Percentiles rank a stretch among this genome's conserved stretches.
These are phyloP conservation scores for Agonopterix arenella DNA, from an alignment of 2,888 invertebrate genomes.

Conservation along the genomic window DNA sequence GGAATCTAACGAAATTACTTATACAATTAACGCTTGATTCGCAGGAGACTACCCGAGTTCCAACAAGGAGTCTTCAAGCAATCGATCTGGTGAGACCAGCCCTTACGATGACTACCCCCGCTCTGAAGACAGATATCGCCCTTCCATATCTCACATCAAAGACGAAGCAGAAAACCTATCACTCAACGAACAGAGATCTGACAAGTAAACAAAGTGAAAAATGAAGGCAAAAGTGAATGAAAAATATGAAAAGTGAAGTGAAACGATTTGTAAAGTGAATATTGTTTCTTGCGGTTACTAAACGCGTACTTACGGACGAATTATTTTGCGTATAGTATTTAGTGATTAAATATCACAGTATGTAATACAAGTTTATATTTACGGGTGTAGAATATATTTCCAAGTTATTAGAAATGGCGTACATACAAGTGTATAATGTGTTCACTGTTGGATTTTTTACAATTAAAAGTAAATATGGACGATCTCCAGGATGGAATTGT, in stretches of 20 bases:
- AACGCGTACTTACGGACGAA: constrained; percentile 14
- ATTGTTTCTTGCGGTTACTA: neutral
- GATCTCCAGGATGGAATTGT: constrained; percentile 57
- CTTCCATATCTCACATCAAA: constrained; percentile 61
- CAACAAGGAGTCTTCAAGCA: constrained; percentile 60
- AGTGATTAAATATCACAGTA: constrained; percentile 42
- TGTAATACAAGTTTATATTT: constrained; percentile 54
- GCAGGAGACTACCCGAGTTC: constrained; percentile 55
- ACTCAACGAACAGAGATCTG: constrained; percentile 70
- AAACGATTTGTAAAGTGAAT: neutral
- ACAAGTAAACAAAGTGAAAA: constrained; percentile 44
- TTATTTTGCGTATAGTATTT: constrained; percentile 22
- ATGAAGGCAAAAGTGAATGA: neutral
- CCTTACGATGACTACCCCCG: constrained; percentile 67
- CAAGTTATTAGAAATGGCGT: constrained; percentile 55
- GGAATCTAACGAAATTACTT: neutral
- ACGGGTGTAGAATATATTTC: constrained; percentile 69
- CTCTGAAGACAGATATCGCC: constrained; percentile 58
- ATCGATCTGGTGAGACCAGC: constrained; percentile 62
- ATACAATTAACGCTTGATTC: neutral
- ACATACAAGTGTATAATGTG: constrained; percentile 57
- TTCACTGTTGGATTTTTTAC: constrained; percentile 60
- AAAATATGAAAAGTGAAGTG: constrained; percentile 1
- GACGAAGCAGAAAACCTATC: constrained; percentile 73
- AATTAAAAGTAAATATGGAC: constrained; percentile 32